Evolutionary conservation across 92 coral and sea anemone genomes (phyloP), one percentile per base, ranked within the genome.

Genomic region (Zoanthus sociatus): DNA sequence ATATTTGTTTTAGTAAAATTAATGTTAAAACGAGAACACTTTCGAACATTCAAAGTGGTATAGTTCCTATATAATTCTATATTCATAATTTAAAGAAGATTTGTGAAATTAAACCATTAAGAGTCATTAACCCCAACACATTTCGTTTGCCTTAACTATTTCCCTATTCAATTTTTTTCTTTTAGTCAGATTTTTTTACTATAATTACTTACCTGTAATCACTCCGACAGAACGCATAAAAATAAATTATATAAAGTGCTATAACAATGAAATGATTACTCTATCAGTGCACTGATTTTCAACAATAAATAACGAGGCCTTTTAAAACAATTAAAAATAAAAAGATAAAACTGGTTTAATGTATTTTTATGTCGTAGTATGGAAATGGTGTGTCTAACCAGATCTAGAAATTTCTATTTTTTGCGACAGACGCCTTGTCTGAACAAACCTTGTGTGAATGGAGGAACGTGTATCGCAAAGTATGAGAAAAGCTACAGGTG

Each of bases 401-500:
- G 55, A 7, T 37, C 42, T 37, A 7, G 55, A 1, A 50, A 50
- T 50, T 50, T 50, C 69, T 16, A 63, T 63, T 16, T 9, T 63
- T 7, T 16, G 15, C 20, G 15, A 63, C 69, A 63, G 69, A 1
- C 69, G 88, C 83, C 88, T 73, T 84, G 88, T 50, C 48, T 74
- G 73, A 32, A 74, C 55, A 37, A 58, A 26, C 88, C 88, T 30
- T 84, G 88, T 56, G 73, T 20, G 58, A 74, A 84, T 44, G 88
- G 88, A 30, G 88, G 88, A 20, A 55, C 72, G n/a, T 84, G 83
- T 71, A 3, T 21, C 31, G 71, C 88, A 6, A 71, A 31, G 37
- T 84, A 84, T 54, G 44, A 84, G 13, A 71, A 75, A 16, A 55
- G 30, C 48, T 51, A 88, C 79, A 88, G 4, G 47, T 88, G 90